Evolutionary conservation across 2,797 vertebrate genomes (phyloP), one percentile per base, ranked within the genome.

Genomic region (Pyrocephalus nanus): DNA sequence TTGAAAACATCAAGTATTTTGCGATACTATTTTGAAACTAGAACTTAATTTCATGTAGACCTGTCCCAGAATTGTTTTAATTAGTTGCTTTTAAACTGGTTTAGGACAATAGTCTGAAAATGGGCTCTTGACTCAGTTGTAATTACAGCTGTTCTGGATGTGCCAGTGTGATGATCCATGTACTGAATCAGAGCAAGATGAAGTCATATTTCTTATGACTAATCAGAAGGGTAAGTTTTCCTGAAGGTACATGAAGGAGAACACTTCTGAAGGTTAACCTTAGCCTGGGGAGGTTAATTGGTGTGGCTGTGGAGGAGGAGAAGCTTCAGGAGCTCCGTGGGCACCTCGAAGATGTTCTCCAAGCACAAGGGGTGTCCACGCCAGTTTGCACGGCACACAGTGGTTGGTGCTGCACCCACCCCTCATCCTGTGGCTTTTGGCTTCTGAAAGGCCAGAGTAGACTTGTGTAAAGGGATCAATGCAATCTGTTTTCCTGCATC

Each of bases 171-270:
- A 43, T 86, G 62, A 91, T 83, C 64, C 72, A 34, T 71, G 69
- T 47, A 5, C 80, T 93, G 77, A 92, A 66, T 91, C 67, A 73
- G 78, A 90, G 78, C 47, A 83, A 20, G 72, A 80, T 93, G 93
- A 96, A 91, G 92, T 95, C 85, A 70, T 80, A 8, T 69, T 86
- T 74, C 30, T 3, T 70, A 30, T 88, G 94, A 95, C 85, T 96
- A 88, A 93, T 86, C 66, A 34, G 77, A 50, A 81, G 64, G 60
- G 34, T 34, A 15, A 67, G 81, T 72, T 77, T 57, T 64, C 0
- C 1, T 72, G 75, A 53, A 73, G 76, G 53, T 47, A 10, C 4
- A 11, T 21, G 3, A n/a, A 77, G 66, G 51, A 72, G 79, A 43
- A 32, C 3, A 4, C 34, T 78, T 27, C 10, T 61, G 79, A 53